These are phyloP conservation scores for Calyptommatus sinebrachiatus DNA, from an alignment of 2,113 vertebrate genomes.

Conservation along the genomic window DNA sequence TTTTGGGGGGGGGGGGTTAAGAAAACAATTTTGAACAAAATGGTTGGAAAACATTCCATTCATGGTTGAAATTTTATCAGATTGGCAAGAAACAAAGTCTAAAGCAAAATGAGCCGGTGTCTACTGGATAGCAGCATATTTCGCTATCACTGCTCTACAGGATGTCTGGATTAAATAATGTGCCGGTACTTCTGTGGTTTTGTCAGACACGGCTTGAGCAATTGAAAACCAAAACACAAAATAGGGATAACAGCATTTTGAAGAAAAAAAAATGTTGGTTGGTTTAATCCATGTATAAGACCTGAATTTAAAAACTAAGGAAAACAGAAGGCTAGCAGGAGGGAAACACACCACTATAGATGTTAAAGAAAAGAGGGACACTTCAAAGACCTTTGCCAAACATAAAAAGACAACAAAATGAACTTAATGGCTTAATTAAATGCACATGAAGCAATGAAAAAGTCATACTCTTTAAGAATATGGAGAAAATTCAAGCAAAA, in stretches of 20 bases:
- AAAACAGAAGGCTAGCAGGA: background rate
- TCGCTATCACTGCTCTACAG: conserved; percentile 9
- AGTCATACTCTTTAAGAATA: conserved; percentile 16
- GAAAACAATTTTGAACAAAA: conserved; percentile 40
- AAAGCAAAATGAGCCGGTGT: conserved; percentile 1
- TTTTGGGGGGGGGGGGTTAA: background rate
- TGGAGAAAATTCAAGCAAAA: background rate
- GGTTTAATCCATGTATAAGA: conserved; percentile 20
- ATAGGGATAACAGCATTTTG: conserved; percentile 34
- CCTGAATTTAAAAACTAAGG: conserved; percentile 10
- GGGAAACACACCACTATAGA: conserved; percentile 34
- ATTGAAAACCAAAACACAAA: conserved; percentile 33
- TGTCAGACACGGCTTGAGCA: conserved; percentile 5
- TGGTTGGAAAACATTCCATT: conserved; percentile 23
- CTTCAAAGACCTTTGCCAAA: conserved; percentile 5
- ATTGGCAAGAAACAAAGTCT: conserved; percentile 25
- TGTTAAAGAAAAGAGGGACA: conserved; percentile 33
- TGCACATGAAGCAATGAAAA: background rate
- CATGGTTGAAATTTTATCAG: conserved; percentile 19
- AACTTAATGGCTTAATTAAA: background rate
- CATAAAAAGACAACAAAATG: background rate
- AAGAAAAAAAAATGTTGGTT: conserved; percentile 42
- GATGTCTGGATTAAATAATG: conserved; percentile 32
- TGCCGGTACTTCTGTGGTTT: background rate
- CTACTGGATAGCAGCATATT: conserved; percentile 22